A percentile compares a stretch with the other conserved stretches of the same genome.
These are phyloP conservation scores for Amphipyra berbera DNA, from an alignment of 2,888 invertebrate species.

Conservation along the genomic window DNA sequence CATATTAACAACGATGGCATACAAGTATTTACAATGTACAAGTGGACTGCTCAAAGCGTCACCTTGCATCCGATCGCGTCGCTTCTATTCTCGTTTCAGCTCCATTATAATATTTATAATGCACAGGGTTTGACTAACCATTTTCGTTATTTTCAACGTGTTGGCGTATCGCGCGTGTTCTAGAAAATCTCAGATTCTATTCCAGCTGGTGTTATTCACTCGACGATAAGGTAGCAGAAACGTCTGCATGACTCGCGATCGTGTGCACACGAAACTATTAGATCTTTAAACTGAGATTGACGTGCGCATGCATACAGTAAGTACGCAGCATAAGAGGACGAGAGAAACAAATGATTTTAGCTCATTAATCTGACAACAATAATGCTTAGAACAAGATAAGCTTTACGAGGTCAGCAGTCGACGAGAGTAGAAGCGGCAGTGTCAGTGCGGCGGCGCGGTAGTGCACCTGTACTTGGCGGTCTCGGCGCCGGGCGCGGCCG, in stretches of 20 bases:
- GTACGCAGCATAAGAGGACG: not conserved
- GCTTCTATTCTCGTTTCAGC: constrained; percentile 41
- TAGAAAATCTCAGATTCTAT: constrained; percentile 15
- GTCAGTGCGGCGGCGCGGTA: constrained; percentile 22
- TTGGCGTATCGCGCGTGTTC: constrained; percentile 7
- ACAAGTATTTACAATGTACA: constrained; percentile 80
- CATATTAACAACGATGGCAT: constrained; percentile 69
- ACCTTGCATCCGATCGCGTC: constrained; percentile 41
- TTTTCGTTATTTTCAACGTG: constrained; percentile 13
- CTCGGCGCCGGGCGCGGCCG: constrained; percentile 97
- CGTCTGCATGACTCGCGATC: constrained; percentile 6
- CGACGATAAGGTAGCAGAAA: constrained; percentile 26
- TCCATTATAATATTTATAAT: constrained; percentile 31
- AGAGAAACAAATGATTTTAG: not conserved
- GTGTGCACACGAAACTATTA: constrained; percentile 6
- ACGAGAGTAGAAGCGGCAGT: constrained; percentile 7
- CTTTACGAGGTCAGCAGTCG: not conserved
- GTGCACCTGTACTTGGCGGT: constrained; percentile 92
- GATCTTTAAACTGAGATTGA: not conserved
- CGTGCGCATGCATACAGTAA: not conserved
- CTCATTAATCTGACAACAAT: not conserved
- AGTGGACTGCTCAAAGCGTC: constrained; percentile 39
- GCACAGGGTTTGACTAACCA: constrained; percentile 16
- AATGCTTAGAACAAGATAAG: constrained; percentile 17
- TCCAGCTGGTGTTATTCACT: constrained; percentile 17